Percentiles rank a stretch among this genome's conserved stretches.
These are phyloP conservation scores for Trichonephila inaurata DNA, from an alignment of 1,140 invertebrate species.

Conservation along the genomic window DNA sequence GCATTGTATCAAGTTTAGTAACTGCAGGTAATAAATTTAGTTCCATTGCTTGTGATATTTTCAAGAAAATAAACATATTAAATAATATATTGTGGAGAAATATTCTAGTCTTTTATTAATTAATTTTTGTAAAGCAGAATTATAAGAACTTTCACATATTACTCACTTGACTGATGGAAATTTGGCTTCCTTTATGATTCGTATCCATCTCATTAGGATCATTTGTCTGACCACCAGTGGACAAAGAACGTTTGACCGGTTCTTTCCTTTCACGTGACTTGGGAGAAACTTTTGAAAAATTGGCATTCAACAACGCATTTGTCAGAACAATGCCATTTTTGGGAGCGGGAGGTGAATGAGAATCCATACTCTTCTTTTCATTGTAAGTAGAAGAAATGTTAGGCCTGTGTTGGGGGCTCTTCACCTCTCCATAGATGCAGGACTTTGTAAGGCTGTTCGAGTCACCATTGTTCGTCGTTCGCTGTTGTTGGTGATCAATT, in stretches of 20 bases:
- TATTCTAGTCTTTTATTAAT: too few relatives aligned
- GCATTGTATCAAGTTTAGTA: too few relatives aligned
- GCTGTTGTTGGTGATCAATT: background rate
- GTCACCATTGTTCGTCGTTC: background rate
- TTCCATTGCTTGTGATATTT: too few relatives aligned
- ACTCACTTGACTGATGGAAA: constrained; percentile 86
- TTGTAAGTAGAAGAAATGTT: background rate
- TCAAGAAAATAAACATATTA: too few relatives aligned
- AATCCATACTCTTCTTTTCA: constrained; percentile 22
- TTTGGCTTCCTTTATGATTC: constrained; percentile 85
- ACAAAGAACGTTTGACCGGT: constrained; percentile 12
- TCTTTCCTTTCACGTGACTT: constrained; percentile 37
- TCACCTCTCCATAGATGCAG: constrained; percentile 74
- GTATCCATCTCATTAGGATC: constrained; percentile 81
- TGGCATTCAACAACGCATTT: constrained; percentile 48
- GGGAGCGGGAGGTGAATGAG: background rate
- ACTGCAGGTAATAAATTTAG: too few relatives aligned
- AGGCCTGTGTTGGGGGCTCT: constrained; percentile 21
- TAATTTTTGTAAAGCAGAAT: background rate
- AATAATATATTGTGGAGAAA: too few relatives aligned
- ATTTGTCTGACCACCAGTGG: constrained; percentile 67
- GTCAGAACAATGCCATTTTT: constrained; percentile 48
- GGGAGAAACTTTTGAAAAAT: constrained; percentile 34
- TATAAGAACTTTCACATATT: background rate
- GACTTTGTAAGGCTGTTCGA: constrained; percentile 59